A percentile compares a stretch with the other conserved stretches of the same genome.
These are phyloP conservation scores for Lacanobia oleracea DNA, from an alignment of 2,888 invertebrate species.

Conservation along the genomic window DNA sequence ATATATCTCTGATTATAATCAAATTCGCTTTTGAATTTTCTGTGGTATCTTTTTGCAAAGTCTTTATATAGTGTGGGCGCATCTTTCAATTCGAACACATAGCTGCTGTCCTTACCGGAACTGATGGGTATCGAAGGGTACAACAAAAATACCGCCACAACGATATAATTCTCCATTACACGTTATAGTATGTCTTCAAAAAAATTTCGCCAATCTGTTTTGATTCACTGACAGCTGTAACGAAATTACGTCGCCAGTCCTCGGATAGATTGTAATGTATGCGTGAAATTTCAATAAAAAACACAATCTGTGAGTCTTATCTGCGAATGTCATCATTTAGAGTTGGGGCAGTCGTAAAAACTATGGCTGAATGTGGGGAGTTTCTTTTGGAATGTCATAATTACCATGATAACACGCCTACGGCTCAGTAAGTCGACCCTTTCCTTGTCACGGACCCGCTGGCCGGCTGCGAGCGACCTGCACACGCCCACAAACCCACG, in stretches of 20 bases:
- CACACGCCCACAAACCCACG: slow-evolving; percentile 66
- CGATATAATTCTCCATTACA: slow-evolving; percentile 56
- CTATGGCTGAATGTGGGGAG: slow-evolving; percentile 66
- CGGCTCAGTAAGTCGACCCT: slow-evolving; percentile 76
- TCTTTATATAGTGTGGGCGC: slow-evolving; percentile 65
- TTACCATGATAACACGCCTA: slow-evolving; percentile 75
- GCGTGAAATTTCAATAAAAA: slow-evolving; percentile 71
- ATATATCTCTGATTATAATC: slow-evolving; percentile 74
- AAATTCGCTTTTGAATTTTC: slow-evolving; percentile 65
- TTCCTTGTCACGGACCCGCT: slow-evolving; percentile 71
- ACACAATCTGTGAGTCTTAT: slow-evolving; percentile 61
- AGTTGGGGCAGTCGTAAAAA: slow-evolving; percentile 67
- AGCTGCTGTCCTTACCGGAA: slow-evolving; percentile 17
- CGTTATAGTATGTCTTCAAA: slow-evolving; percentile 2
- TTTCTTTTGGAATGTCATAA: slow-evolving; percentile 75
- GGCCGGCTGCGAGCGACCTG: slow-evolving; percentile 64
- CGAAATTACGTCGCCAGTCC: slow-evolving; percentile 52
- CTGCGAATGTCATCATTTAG: slow-evolving; percentile 57
- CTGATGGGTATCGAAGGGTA: neutral
- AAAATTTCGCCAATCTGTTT: slow-evolving; percentile 4
- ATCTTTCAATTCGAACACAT: slow-evolving; percentile 66
- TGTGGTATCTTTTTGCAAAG: slow-evolving; percentile 69
- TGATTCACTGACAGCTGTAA: slow-evolving; percentile 59
- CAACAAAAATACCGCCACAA: slow-evolving; percentile 38
- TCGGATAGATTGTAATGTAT: slow-evolving; percentile 34